Evolutionary conservation across 2,797 vertebrate species (phyloP).

Genomic region (Taeniopygia guttata): DNA sequence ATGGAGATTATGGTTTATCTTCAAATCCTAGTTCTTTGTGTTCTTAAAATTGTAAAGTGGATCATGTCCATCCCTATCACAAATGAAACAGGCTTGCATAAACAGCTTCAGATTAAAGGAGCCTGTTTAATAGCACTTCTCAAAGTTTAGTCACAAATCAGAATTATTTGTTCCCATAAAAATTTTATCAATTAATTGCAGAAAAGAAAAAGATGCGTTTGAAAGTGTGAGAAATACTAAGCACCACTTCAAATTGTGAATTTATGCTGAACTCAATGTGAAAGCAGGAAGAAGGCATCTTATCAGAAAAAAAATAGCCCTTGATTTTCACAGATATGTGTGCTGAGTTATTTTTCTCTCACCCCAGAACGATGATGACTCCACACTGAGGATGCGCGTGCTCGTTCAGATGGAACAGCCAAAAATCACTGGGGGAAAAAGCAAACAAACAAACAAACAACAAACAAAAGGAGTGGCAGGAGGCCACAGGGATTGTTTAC

Average conservation of each 20-base stretch:
- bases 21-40: neutral
- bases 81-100: constrained; percentile 2
- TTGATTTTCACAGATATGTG: neutral
- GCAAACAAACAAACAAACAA: neutral
- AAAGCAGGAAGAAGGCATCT: neutral
- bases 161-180: neutral
- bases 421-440: neutral
- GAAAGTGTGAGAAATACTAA: neutral
- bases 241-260: neutral
- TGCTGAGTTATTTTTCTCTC: neutral
- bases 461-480: neutral
- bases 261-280: neutral
- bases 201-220: neutral
- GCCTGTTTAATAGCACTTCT: neutral
- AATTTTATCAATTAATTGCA: neutral
- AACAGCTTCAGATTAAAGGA: neutral
- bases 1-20: neutral
- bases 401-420: neutral
- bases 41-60: neutral
- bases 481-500: neutral
- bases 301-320: neutral
- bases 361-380: neutral
- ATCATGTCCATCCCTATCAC: neutral
- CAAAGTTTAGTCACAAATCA: neutral
- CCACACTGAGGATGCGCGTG: neutral